Conservation (phyloP, 2,888 invertebrate genomes). For the Tetrapedia diversipes region DNA sequence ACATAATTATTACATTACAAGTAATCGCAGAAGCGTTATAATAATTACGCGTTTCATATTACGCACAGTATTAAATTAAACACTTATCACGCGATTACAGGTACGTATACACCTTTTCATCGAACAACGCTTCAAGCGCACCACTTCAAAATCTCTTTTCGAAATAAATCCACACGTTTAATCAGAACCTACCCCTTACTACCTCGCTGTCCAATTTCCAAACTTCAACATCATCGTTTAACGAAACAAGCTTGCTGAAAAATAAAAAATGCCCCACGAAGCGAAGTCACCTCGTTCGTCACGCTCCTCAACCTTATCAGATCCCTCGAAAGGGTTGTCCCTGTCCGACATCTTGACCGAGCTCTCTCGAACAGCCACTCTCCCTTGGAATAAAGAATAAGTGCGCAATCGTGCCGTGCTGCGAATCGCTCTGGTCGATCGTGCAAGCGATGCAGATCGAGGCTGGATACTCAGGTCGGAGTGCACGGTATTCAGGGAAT, state of each 20-base stretch:
- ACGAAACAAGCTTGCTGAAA: too few relatives aligned
- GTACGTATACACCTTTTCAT: too few relatives aligned
- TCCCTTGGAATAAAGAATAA: neutral
- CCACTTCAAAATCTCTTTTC: too few relatives aligned
- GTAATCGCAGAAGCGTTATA: neutral
- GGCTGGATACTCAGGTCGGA: constrained; percentile 2
- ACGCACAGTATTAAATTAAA: too few relatives aligned
- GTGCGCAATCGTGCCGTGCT: neutral
- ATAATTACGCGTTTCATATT: neutral
- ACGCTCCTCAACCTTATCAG: constrained; percentile 15
- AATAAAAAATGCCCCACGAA: too few relatives aligned
- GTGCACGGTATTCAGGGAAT: constrained; percentile 52
- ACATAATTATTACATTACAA: neutral
- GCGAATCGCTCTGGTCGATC: too few relatives aligned
- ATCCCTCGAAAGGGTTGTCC: constrained; percentile 23
- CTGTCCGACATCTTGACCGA: constrained; percentile 19
- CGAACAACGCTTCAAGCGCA: too few relatives aligned
- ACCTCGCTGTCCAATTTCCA: too few relatives aligned
- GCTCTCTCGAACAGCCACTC: neutral
- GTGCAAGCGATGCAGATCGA: constrained; percentile 4
- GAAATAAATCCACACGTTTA: too few relatives aligned
- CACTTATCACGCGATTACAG: too few relatives aligned
- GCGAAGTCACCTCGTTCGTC: neutral
- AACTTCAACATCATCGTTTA: neutral
- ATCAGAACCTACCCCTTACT: too few relatives aligned